These are phyloP conservation scores for Hypothenemus hampei DNA, from an alignment of 1,140 invertebrate genomes.

Conservation along the genomic window DNA sequence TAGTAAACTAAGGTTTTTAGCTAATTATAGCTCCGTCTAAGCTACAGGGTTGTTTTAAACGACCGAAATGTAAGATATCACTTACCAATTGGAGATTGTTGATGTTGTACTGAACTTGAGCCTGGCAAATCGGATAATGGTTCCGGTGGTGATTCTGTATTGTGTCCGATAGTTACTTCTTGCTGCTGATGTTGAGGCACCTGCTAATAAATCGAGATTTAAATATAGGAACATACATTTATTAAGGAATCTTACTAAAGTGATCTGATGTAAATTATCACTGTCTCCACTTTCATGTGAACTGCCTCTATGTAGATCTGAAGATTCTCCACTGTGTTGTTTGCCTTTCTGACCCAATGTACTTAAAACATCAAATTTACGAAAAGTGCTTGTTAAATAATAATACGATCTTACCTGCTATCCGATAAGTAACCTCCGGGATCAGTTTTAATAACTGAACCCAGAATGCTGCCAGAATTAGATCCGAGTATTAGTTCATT, in stretches of 20 bases:
- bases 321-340: conserved; percentile 38
- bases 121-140: conserved; percentile 31
- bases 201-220: conserved; percentile 32
- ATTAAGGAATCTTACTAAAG: conserved; percentile 33
- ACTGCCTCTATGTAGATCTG: conserved; percentile 35
- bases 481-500: conserved; percentile 48
- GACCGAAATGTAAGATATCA: background rate
- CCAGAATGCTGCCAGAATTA: conserved; percentile 38
- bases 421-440: conserved; percentile 36
- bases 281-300: conserved; percentile 41
- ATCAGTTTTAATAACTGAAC: conserved; percentile 51
- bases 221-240: background rate
- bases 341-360: conserved; percentile 28
- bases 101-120: conserved; percentile 21
- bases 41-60: no score
- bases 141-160: conserved; percentile 11
- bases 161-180: conserved; percentile 26
- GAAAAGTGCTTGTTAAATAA: background rate
- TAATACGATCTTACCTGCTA: conserved; percentile 8
- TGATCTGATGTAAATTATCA: conserved; percentile 38
- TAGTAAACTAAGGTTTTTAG: background rate
- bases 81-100: conserved; percentile 18
- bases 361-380: conserved; percentile 11
- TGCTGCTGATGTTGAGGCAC: conserved; percentile 40
- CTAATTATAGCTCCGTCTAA: no score